phyloP scores from a whole-genome alignment of 2,888 invertebrate species.

The Dyspetes luteomarginatus region DNA sequence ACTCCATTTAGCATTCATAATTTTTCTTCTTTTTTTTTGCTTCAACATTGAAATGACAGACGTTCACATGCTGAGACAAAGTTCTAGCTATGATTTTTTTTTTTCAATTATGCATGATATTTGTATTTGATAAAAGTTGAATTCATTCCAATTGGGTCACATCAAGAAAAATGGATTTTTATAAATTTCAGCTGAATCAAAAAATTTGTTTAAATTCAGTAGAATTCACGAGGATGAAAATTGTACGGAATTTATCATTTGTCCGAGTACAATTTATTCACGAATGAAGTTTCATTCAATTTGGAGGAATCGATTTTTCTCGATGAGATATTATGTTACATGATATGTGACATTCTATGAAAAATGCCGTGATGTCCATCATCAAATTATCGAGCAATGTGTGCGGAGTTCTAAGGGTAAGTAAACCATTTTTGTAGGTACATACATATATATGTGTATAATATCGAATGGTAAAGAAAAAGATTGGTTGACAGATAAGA shows the following conservation, averaged over 20 bases:
- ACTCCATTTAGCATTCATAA: background rate
- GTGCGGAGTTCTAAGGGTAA: constrained; percentile 47
- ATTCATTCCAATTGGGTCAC: constrained; percentile 26
- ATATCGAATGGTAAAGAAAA: too few species aligned
- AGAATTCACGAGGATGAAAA: too few species aligned
- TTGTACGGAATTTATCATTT: too few species aligned
- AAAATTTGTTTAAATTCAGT: too few species aligned
- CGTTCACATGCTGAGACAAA: constrained; percentile 73
- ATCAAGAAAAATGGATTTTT: constrained; percentile 32
- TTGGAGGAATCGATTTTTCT: constrained; percentile 25
- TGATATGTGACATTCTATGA: background rate
- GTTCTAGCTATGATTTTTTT: constrained; percentile 62
- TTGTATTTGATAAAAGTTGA: constrained; percentile 13
- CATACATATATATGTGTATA: constrained; percentile 36
- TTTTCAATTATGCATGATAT: constrained; percentile 38
- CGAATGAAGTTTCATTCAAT: background rate
- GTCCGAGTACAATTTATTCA: background rate
- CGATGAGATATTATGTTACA: background rate
- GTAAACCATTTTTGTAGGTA: constrained; percentile 13
- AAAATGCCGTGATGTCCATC: constrained; percentile 20
- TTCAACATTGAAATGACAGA: constrained; percentile 65
- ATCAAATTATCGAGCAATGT: constrained; percentile 52
- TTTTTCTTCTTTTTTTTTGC: constrained; percentile 1
- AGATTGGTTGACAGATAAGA: constrained; percentile 32
- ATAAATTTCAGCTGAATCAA: background rate